These are phyloP conservation scores for Cyanoliseus patagonus DNA, from an alignment of 2,113 vertebrate species.

Conservation along the genomic window DNA sequence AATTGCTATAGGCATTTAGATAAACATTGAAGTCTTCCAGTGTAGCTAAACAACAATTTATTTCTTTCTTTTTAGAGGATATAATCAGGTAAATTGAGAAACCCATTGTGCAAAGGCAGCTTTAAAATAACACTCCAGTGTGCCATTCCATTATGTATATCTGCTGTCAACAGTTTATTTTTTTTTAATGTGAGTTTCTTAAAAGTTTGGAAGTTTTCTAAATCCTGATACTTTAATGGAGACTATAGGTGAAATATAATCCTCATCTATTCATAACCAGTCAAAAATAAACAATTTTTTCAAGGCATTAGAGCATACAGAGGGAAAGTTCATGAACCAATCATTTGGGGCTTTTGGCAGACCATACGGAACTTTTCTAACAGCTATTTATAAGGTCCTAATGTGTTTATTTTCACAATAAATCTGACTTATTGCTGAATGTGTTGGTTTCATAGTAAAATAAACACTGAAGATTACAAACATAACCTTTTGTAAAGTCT, in stretches of 20 bases:
- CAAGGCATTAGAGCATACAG: slow-evolving; percentile 46
- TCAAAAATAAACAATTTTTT: slow-evolving; percentile 57
- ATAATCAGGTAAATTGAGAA: slow-evolving; percentile 24
- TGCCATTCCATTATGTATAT: slow-evolving; percentile 6
- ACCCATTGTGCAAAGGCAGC: not conserved
- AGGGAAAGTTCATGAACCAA: slow-evolving; percentile 72
- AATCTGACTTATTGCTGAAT: slow-evolving; percentile 71
- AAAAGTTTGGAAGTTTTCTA: slow-evolving; percentile 55
- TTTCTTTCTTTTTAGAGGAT: not conserved
- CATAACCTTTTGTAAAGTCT: slow-evolving; percentile 62
- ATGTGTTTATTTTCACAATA: slow-evolving; percentile 74
- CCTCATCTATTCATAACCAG: slow-evolving; percentile 62
- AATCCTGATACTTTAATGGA: slow-evolving; percentile 57
- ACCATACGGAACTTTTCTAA: slow-evolving; percentile 69
- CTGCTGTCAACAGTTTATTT: slow-evolving; percentile 53
- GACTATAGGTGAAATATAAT: slow-evolving; percentile 58
- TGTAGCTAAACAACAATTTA: not conserved
- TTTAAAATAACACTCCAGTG: slow-evolving; percentile 22
- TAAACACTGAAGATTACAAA: slow-evolving; percentile 69
- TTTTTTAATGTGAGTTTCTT: slow-evolving; percentile 42
- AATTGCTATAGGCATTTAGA: not conserved
- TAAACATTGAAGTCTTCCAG: not conserved
- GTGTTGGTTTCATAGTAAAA: slow-evolving; percentile 71
- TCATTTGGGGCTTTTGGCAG: slow-evolving; percentile 68
- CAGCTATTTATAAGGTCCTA: slow-evolving; percentile 68